Evolutionary conservation across 2,888 invertebrate genomes (phyloP).

Genomic region (Colostygia pectinataria): DNA sequence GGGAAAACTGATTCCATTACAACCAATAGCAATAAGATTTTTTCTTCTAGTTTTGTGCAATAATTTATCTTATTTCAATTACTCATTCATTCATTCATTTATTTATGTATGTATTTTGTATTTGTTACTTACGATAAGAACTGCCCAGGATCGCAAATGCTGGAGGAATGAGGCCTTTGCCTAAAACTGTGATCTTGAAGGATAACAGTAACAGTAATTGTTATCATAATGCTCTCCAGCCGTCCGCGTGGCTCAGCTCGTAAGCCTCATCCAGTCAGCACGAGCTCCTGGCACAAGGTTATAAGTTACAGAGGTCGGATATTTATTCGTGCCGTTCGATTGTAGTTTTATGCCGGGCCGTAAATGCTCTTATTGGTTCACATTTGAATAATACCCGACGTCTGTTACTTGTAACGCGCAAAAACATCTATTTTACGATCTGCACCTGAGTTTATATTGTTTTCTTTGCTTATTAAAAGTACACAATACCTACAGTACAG

Average conservation of each 20-base stretch:
- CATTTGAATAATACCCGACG: slow-evolving; percentile 79
- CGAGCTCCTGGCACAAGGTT: slow-evolving; percentile 50
- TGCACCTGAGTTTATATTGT: slow-evolving; percentile 25
- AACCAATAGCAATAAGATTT: too few species aligned
- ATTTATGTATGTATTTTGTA: too few species aligned
- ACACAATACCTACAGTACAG: slow-evolving; percentile 4
- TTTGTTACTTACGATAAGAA: too few species aligned
- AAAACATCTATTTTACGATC: slow-evolving; percentile 67
- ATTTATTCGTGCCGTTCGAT: slow-evolving; percentile 79
- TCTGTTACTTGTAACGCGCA: slow-evolving; percentile 60
- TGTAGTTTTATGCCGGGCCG: slow-evolving; percentile 78
- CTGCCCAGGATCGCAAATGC: too few species aligned
- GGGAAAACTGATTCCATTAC: too few species aligned
- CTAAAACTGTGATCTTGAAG: background rate
- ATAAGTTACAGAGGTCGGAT: slow-evolving; percentile 78
- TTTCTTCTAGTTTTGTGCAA: too few species aligned
- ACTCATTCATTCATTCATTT: too few species aligned
- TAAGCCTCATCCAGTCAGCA: slow-evolving; percentile 28
- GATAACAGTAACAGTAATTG: background rate
- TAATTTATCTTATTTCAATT: too few species aligned
- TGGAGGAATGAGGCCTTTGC: too few species aligned
- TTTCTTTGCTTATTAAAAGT: slow-evolving; percentile 21
- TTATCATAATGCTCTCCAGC: too few species aligned
- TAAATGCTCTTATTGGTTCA: slow-evolving; percentile 78
- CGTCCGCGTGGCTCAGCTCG: too few species aligned